Conservation (phyloP, 1,140 invertebrate species). For the Rhagoletis pomonella region DNA sequence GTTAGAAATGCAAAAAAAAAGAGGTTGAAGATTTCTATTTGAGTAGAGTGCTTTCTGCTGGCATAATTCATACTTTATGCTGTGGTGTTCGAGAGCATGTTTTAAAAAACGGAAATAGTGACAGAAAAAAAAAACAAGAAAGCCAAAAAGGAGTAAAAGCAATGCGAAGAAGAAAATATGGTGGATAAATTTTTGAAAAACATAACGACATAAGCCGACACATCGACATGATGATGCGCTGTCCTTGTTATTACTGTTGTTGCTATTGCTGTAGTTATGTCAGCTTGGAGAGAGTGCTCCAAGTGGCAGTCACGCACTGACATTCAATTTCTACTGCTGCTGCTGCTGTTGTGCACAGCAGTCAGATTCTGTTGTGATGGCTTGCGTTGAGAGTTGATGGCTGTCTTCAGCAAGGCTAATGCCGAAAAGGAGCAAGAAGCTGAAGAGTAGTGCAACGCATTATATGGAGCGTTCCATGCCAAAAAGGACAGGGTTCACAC, state of each 20-base stretch:
- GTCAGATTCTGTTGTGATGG: background rate
- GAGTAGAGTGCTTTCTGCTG: background rate
- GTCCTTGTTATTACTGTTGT: background rate
- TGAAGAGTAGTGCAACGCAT: background rate
- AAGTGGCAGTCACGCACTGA: slow-evolving; percentile 33
- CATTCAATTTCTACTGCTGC: slow-evolving; percentile 28
- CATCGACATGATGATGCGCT: slow-evolving; percentile 28
- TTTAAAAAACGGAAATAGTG: background rate
- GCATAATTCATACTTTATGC: slow-evolving; percentile 31
- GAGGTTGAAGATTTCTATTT: background rate
- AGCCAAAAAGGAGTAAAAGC: background rate
- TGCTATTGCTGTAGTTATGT: background rate
- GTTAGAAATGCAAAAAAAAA: background rate
- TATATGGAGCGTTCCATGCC: background rate
- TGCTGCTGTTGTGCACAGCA: slow-evolving; percentile 27
- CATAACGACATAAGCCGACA: slow-evolving; percentile 29
- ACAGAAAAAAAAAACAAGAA: background rate
- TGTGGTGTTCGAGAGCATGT: background rate
- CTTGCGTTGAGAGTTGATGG: background rate
- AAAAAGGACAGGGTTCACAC: no score
- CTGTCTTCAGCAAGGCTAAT: slow-evolving; percentile 23
- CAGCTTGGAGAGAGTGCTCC: background rate
- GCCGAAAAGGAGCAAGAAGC: background rate
- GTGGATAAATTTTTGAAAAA: background rate
- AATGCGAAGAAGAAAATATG: background rate